Conservation (phyloP, 2,113 vertebrate genomes). For the Mormyrus iriodes region DNA sequence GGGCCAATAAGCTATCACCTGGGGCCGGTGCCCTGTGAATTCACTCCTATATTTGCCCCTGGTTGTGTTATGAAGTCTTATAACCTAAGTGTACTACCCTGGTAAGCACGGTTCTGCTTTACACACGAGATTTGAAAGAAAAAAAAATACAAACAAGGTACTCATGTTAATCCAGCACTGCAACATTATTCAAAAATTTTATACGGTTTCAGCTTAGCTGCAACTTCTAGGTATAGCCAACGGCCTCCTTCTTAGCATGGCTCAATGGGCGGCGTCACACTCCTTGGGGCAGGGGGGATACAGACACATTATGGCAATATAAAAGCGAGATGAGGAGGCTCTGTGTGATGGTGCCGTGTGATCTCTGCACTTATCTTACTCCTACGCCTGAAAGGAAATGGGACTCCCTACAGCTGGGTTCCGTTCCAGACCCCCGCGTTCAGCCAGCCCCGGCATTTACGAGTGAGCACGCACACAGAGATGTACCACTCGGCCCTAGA, state of each 20-base stretch:
- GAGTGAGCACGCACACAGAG: not conserved
- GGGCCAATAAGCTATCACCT: not conserved
- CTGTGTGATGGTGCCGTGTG: not conserved
- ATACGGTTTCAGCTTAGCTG: not conserved
- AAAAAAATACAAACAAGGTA: not conserved
- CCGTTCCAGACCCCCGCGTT: not conserved
- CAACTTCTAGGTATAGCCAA: not conserved
- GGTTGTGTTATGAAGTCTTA: not conserved
- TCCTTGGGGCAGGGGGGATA: not conserved
- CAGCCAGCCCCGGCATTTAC: not conserved
- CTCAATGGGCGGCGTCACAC: not conserved
- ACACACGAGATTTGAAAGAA: not conserved
- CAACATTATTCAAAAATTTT: not conserved
- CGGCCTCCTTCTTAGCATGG: not conserved
- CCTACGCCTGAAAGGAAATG: not conserved
- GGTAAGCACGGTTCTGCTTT: not conserved
- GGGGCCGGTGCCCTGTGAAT: not conserved
- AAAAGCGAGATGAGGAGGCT: not conserved
- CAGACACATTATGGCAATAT: not conserved
- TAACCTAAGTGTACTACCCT: not conserved
- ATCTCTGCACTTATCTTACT: not conserved
- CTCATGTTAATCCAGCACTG: not conserved
- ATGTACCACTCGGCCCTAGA: not conserved
- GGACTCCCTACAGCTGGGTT: not conserved
- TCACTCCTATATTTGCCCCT: not conserved